Evolutionary conservation across 2,888 invertebrate species (phyloP), one percentile per base, ranked within the genome.

Genomic region (Sinotaia quadrata): DNA sequence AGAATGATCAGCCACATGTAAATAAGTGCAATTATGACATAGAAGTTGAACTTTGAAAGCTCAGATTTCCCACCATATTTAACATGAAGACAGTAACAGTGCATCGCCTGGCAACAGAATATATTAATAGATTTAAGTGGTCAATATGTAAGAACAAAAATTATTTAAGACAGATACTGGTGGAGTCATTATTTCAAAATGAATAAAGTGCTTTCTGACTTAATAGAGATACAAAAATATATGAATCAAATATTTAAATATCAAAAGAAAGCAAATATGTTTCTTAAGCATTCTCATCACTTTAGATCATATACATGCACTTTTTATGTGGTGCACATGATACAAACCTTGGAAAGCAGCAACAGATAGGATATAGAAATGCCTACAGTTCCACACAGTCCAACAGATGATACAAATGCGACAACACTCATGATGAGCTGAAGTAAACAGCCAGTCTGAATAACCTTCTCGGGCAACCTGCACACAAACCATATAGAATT

Each of bases 21-120:
- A 58, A 79, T 81, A 18, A 79, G 33, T 5, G 75, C 72, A 4
- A 73, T 47, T 1, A 80, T 56, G 41, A 80, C 73, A 71, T 84
- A 83, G 67, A 84, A 78, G 15, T 89, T 77, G 4, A 89, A 88
- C 72, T 91, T 91, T 2, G 90, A 90, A 65, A 90, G 90, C 47
- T 56, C 65, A 27, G 21, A 33, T 33, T 56, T 54, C 8, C 41
- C 37, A 1, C 41, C 54, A n/a, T 27, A 15, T 18, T 33, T 56
- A 18, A 41, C 31, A 2, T 21, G 56, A 33, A 56, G 4, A 12
- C 44, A 24, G 44, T 65, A 65, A 4, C 54, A 44, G 15, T 47
- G 37, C 52, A 51, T 33, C n/a, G 54, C 63, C 63, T 63, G 52
- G 18, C 2, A 33, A 62, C 27, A 60, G 3, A 4, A 44, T 60